phyloP scores from a whole-genome alignment of 1,140 invertebrate genomes.

The Gonioctena quinquepunctata region DNA sequence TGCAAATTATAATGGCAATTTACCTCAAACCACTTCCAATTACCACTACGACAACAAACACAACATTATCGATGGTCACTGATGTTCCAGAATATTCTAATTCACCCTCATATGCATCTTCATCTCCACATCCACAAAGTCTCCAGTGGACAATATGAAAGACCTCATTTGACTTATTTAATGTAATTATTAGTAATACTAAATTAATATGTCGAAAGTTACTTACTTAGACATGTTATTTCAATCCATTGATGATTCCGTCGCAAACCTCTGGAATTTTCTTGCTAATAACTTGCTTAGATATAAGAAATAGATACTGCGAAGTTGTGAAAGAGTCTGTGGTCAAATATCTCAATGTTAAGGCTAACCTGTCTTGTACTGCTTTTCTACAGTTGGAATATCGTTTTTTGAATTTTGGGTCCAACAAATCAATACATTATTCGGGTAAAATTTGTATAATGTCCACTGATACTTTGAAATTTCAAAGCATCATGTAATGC shows the following conservation, averaged over 20 bases:
- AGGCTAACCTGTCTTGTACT: slow-evolving; percentile 36
- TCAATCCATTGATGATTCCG: slow-evolving; percentile 25
- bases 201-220: no score
- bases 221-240: slow-evolving; percentile 25
- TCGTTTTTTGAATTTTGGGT: slow-evolving; percentile 33
- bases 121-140: no score
- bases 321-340: slow-evolving; percentile 36
- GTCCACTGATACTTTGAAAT: slow-evolving; percentile 20
- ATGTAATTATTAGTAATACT: no score
- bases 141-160: no score
- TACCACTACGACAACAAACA: no score
- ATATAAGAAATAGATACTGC: slow-evolving; percentile 33
- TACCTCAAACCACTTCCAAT: no score
- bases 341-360: slow-evolving; percentile 42
- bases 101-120: no score
- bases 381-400: slow-evolving; percentile 40
- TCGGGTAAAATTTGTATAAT: no score
- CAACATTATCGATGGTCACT: no score
- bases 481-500: background rate
- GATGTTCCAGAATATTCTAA: no score
- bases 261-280: slow-evolving; percentile 33
- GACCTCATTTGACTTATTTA: no score
- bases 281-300: slow-evolving; percentile 30
- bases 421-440: slow-evolving; percentile 17
- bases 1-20: no score